Evolutionary conservation across 2,888 invertebrate species (phyloP), one percentile per base, ranked within the genome.

Genomic region (Lapara coniferarum): DNA sequence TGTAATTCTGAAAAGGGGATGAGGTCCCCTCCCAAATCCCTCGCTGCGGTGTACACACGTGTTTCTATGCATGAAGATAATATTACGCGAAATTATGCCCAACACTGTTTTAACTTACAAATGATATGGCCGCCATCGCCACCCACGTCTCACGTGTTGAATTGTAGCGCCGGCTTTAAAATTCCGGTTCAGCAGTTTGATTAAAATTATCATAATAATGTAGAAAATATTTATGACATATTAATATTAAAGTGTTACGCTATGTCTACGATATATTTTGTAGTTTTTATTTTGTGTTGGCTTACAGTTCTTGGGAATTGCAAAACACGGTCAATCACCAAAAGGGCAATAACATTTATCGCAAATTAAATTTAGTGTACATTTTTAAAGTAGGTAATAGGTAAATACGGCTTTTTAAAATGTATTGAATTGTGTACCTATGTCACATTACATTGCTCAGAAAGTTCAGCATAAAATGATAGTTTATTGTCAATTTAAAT

Each of bases 171-270:
- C 63, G 49, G 63, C 49, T 49, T 63, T 63, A 63, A 49, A 49
- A 63, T 63, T 63, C 63, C 49, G 63, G 16, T 46, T 16, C 12
- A n/a, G 2, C 44, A 63, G 63, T 63, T 63, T 63, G 63, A 49
- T 63, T 63, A 63, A 19, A 63, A 63, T 63, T 49, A 63, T 63
- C 63, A 63, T 63, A 63, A 49, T 63, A 63, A 63, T 49, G 49
- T 63, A 46, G 16, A 63, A 49, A 19, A 63, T 63, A 63, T 63
- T 63, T 63, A 63, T 63, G 49, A 12, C 12, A 46, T 63, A 19
- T 44, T 19, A 12, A 16, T 59, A 16, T 16, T 16, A 46, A 44
- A 46, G 49, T 49, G 63, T 63, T 49, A 59, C 44, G 59, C 59
- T 3, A 16, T 46, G 46, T 16, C 59, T 59, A 46, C 46, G 6